These are phyloP conservation scores for Oncorhynchus kisutch DNA, from an alignment of 2,113 vertebrate species.

Conservation along the genomic window DNA sequence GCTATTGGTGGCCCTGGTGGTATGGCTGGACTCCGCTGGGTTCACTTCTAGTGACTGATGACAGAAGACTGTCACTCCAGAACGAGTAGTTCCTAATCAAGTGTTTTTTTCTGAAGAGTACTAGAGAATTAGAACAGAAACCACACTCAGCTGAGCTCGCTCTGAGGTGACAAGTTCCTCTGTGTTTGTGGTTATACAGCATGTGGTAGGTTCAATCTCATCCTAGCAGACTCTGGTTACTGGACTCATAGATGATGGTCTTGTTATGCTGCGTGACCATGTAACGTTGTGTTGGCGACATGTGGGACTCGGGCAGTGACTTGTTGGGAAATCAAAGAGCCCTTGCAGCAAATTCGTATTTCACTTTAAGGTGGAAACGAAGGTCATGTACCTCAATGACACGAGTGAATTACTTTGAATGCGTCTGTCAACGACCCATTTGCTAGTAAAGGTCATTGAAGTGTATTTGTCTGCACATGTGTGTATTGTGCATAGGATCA, in stretches of 20 bases:
- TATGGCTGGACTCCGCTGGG: not conserved
- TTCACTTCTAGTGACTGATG: no score
- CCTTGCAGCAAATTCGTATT: not conserved
- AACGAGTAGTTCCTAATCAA: not conserved
- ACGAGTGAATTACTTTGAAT: not conserved
- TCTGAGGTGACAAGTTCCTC: not conserved
- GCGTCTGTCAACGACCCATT: not conserved
- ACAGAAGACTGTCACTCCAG: not conserved
- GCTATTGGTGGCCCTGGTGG: not conserved
- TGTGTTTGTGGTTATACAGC: no score
- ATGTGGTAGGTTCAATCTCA: not conserved
- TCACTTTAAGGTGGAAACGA: not conserved
- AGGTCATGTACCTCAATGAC: not conserved
- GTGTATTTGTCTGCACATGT: not conserved
- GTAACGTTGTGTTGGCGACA: no score
- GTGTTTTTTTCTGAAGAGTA: not conserved
- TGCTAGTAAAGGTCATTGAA: not conserved
- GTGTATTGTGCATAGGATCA: not conserved
- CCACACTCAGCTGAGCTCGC: not conserved
- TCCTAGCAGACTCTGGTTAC: not conserved
- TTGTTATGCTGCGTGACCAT: not conserved
- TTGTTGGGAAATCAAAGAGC: no score
- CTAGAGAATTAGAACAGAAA: not conserved
- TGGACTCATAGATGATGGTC: not conserved
- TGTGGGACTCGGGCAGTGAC: no score